phyloP scores from a whole-genome alignment of 2,113 vertebrate genomes.

The Poeciliopsis prolifica region DNA sequence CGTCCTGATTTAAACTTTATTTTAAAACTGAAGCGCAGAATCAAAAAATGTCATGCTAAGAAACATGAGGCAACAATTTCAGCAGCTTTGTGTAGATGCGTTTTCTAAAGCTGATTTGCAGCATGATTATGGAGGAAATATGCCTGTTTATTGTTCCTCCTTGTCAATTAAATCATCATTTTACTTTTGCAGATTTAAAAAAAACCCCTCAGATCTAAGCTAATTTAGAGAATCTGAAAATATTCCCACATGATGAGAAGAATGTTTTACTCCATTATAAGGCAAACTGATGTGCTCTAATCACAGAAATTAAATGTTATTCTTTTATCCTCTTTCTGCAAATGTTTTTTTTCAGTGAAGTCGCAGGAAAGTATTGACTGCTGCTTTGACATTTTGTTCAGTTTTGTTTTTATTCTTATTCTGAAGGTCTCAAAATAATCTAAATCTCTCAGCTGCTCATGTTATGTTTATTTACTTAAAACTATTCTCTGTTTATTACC shows the following conservation, averaged over 20 bases:
- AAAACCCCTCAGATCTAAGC: neutral
- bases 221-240: neutral
- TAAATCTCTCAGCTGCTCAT: neutral
- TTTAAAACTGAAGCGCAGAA: neutral
- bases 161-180: neutral
- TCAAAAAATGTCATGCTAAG: neutral
- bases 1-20: neutral
- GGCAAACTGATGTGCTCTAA: neutral
- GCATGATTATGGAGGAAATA: neutral
- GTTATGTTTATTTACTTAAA: neutral
- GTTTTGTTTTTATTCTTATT: too few species aligned
- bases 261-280: neutral
- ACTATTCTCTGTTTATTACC: neutral
- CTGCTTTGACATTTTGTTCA: too few species aligned
- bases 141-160: neutral
- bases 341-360: too few species aligned
- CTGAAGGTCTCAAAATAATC: too few species aligned
- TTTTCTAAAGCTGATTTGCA: neutral
- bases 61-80: neutral
- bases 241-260: neutral
- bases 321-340: neutral
- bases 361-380: too few species aligned
- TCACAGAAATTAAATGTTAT: neutral
- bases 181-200: neutral
- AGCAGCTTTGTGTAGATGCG: too few species aligned